A percentile compares a stretch with the other conserved stretches of the same genome.
Evolutionary conservation across 1,140 invertebrate species (phyloP).

Genomic region (Helicoverpa zea): DNA sequence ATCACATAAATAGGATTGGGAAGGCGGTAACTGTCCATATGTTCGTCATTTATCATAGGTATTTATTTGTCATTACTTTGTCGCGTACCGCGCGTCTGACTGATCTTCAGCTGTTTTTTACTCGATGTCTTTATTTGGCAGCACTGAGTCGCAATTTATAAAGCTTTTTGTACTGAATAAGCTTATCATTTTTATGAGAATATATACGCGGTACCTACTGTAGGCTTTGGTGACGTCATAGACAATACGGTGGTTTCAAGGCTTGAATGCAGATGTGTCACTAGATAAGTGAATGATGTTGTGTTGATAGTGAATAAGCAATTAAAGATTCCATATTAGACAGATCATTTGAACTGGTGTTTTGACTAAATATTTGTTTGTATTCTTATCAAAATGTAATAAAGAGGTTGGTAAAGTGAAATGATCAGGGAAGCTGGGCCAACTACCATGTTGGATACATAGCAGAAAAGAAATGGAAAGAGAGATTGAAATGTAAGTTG

Average conservation of each 20-base stretch:
- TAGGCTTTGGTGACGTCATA: background rate
- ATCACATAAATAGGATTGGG: too few species aligned
- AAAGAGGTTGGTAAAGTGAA: too few species aligned
- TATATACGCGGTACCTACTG: background rate
- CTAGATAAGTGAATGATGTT: background rate
- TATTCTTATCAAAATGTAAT: too few species aligned
- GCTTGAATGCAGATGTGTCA: background rate
- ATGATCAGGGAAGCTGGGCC: too few species aligned
- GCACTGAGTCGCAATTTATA: background rate
- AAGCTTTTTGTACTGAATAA: background rate
- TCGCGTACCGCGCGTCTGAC: background rate
- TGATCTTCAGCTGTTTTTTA: slow-evolving; percentile 4
- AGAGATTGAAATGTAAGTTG: too few species aligned
- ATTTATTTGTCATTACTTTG: slow-evolving; percentile 7
- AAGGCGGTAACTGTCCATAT: background rate
- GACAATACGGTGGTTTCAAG: background rate
- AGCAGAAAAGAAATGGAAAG: too few species aligned
- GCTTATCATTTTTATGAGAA: slow-evolving; percentile 5
- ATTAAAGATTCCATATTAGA: too few species aligned
- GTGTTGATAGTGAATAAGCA: too few species aligned
- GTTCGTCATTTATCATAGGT: slow-evolving; percentile 19
- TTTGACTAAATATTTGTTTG: too few species aligned
- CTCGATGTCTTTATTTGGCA: background rate
- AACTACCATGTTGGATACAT: too few species aligned
- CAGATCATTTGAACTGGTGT: too few species aligned